Base-by-base conservation (phyloP, 2,797 vertebrate genomes). In the Cossypha caffra region DNA sequence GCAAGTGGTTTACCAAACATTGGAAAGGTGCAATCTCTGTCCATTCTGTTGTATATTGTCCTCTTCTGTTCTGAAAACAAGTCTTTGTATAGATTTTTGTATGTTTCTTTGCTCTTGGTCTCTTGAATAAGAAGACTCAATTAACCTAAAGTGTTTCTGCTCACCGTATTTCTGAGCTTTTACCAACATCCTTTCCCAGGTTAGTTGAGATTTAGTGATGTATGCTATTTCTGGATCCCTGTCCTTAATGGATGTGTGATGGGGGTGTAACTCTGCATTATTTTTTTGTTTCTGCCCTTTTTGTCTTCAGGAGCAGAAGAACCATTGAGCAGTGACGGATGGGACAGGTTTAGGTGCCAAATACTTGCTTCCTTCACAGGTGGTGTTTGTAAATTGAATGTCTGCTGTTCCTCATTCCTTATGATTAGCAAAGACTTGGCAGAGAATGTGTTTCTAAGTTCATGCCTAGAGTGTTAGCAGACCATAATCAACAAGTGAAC, bases 221-320 rank as follows among this genome's bases (percentile, higher is more conserved):
- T 0, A 0, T 51, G 14, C 16, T 74, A 2, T n/a, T 84, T 82
- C 29, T 66, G 29, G 8, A 59, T 73, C 51, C 23, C 20, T 64
- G 52, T 11, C 57, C 21, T 31, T 73, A 18, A 4, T 37, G 25
- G 3, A 4, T 15, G 7, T 54, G 17, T 13, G 0, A 7, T 54
- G 6, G 26, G 38, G 5, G 8, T 57, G 17, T 82, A 43, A 31
- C 37, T 50, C 29, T 84, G 33, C 31, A 16, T 62, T 77, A 68
- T 6, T 4, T 4, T 43, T 48, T 54, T 1, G 5, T 57, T 94
- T 72, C 55, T 74, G 33, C 25, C 18, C 16, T 47, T 62, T 50
- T 42, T 75, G 10, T 52, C 14, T 85, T 67, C 51, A 29, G 4
- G 35, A 58, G 26, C 28, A 72, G 42, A 13, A 68, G 10, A 31